These are phyloP conservation scores for Hemibagrus wyckioides DNA, from an alignment of 2,113 vertebrate genomes.

Conservation along the genomic window DNA sequence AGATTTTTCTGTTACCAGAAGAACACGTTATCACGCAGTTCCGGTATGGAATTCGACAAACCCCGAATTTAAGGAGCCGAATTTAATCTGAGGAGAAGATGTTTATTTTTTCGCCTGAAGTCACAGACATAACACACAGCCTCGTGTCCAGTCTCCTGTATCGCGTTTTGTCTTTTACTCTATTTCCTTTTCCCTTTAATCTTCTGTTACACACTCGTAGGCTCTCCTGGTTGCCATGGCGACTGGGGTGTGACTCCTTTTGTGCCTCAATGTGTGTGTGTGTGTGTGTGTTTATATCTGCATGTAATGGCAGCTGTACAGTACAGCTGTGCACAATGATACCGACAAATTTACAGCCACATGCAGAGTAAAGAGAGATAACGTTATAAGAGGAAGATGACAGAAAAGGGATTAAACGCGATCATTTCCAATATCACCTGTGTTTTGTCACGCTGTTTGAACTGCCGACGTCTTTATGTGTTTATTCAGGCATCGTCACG, in stretches of 20 bases:
- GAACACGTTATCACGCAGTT: neutral
- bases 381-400: neutral
- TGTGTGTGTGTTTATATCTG: constrained; percentile 9
- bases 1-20: neutral
- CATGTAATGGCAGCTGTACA: neutral
- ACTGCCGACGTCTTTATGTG: neutral
- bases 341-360: neutral
- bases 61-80: too few species aligned
- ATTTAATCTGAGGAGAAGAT: neutral
- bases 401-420: neutral
- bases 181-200: neutral
- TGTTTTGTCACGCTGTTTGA: neutral
- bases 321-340: neutral
- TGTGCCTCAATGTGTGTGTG: constrained; percentile 15
- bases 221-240: constrained; percentile 16
- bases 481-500: neutral
- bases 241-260: constrained; percentile 6
- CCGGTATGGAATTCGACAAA: neutral
- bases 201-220: neutral
- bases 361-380: neutral
- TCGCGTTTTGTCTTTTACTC: neutral
- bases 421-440: neutral
- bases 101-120: neutral
- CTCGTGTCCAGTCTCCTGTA: neutral
- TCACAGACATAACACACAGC: neutral